A percentile compares a stretch with the other conserved stretches of the same genome.
phyloP scores from a whole-genome alignment of 2,113 vertebrate species.

The Mirounga angustirostris region DNA sequence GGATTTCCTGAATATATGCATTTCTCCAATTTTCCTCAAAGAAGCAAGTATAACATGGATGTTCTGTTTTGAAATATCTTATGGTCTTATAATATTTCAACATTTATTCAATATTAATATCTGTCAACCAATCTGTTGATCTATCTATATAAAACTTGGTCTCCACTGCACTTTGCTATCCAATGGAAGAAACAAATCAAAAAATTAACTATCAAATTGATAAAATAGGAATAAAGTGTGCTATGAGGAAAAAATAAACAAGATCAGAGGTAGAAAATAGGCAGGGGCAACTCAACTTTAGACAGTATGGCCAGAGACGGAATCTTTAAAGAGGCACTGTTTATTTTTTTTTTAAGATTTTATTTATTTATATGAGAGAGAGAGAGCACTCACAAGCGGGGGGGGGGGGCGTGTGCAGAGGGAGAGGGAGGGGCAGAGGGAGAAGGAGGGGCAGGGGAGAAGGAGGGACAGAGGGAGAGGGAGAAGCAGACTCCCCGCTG shows the following conservation, averaged over 20 bases:
- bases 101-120: background rate
- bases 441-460: too few relatives aligned
- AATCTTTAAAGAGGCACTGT: background rate
- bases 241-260: background rate
- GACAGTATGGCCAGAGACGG: background rate
- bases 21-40: conserved; percentile 20
- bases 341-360: background rate
- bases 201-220: background rate
- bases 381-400: too few relatives aligned
- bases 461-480: too few relatives aligned
- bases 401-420: too few relatives aligned
- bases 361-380: too few relatives aligned
- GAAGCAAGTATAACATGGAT: background rate
- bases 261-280: background rate
- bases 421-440: too few relatives aligned
- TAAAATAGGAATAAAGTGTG: background rate
- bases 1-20: background rate
- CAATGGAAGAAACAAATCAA: background rate
- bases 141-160: background rate
- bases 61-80: background rate
- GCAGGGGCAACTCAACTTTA: background rate
- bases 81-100: background rate
- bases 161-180: background rate
- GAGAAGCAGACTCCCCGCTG: too few relatives aligned
- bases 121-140: background rate